Conservation (phyloP, 2,113 vertebrate genomes). For the Campylorhamphus procurvoides region DNA sequence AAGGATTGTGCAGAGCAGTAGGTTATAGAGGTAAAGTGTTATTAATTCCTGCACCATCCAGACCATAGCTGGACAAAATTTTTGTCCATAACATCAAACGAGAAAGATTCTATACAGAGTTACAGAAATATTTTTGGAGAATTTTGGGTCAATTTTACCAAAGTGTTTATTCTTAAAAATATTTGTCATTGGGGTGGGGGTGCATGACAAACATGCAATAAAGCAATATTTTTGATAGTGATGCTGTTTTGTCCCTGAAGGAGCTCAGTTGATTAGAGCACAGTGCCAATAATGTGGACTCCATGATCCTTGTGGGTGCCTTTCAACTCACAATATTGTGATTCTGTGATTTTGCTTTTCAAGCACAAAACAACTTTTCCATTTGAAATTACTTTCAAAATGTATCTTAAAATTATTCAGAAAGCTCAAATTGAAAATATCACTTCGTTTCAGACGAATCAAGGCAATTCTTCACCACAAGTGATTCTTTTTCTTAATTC, state of each 20-base stretch:
- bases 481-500: neutral
- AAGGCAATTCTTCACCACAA: slow-evolving; percentile 4
- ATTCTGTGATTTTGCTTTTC: neutral
- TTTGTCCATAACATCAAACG: neutral
- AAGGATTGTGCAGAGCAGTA: neutral
- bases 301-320: neutral
- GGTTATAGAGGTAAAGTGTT: neutral
- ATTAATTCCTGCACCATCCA: neutral
- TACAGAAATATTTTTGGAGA: fast-evolving
- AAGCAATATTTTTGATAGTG: neutral
- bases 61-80: neutral
- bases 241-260: neutral
- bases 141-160: neutral
- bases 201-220: neutral
- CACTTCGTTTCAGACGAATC: neutral
- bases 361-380: neutral
- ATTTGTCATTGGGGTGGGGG: fast-evolving
- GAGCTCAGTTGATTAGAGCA: neutral
- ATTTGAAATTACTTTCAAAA: neutral
- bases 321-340: neutral
- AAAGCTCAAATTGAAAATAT: neutral
- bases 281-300: neutral
- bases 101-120: neutral
- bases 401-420: neutral
- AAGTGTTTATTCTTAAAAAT: neutral